Evolutionary conservation across 2,888 invertebrate species (phyloP).

Genomic region (Melanophora roralis): DNA sequence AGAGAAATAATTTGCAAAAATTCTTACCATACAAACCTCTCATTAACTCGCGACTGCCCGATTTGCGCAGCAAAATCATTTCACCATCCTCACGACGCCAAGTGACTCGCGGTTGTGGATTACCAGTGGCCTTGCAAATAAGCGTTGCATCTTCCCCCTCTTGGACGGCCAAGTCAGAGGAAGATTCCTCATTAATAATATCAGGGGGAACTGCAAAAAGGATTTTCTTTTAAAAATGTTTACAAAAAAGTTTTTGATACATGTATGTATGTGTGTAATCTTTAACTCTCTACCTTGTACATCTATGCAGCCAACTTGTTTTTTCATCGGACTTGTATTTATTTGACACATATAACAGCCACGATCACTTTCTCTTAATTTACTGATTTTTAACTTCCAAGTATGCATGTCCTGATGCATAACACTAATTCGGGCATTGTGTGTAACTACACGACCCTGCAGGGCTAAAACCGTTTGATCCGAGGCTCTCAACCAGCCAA

Average conservation of each 20-base stretch:
- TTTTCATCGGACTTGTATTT: constrained; percentile 91
- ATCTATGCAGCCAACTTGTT: constrained; percentile 91
- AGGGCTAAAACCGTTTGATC: constrained; percentile 93
- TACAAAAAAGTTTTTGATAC: no score
- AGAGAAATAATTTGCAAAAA: neutral
- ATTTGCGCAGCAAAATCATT: constrained; percentile 80
- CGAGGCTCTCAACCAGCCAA: constrained; percentile 92
- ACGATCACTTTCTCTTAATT: constrained; percentile 87
- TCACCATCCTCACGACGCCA: constrained; percentile 89
- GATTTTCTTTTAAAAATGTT: no score
- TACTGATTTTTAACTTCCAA: constrained; percentile 91
- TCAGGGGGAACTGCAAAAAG: constrained; percentile 84
- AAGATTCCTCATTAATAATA: constrained; percentile 86
- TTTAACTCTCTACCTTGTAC: constrained; percentile 91
- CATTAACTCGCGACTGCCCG: constrained; percentile 76
- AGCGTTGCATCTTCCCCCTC: constrained; percentile 88
- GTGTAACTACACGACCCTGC: constrained; percentile 89
- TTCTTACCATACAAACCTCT: constrained; percentile 71
- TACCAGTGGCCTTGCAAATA: constrained; percentile 88
- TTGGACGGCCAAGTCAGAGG: constrained; percentile 85
- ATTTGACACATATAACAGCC: constrained; percentile 96
- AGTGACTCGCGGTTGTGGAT: constrained; percentile 86
- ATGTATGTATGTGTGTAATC: no score
- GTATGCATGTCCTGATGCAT: constrained; percentile 89
- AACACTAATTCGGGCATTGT: constrained; percentile 89